A percentile compares a stretch with the other conserved stretches of the same genome.
Conservation (phyloP, 1,140 invertebrate genomes). For the Elysia chlorotica region DNA sequence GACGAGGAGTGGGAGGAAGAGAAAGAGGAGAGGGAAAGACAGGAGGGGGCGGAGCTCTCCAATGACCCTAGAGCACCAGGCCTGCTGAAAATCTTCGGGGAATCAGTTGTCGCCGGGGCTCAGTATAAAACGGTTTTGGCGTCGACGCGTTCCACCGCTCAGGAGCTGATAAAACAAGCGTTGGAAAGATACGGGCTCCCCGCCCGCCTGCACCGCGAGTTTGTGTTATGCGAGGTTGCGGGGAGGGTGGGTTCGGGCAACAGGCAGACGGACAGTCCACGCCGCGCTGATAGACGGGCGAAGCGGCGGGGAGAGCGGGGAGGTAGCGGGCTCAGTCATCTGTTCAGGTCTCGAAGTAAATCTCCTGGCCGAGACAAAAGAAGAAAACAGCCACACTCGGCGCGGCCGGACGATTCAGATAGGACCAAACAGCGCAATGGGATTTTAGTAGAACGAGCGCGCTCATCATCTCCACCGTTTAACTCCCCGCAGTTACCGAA, state of each 20-base stretch:
- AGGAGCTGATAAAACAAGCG: conserved; percentile 52
- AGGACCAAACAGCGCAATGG: no score
- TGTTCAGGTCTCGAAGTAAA: no score
- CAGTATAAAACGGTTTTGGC: conserved; percentile 57
- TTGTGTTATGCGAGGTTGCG: conserved; percentile 50
- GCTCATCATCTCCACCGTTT: no score
- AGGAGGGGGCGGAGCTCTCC: conserved; percentile 37
- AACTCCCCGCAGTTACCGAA: no score
- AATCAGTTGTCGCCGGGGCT: conserved; percentile 45
- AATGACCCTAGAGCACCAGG: conserved; percentile 46
- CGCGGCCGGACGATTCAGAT: no score
- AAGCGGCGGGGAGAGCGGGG: no score
- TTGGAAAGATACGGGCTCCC: conserved; percentile 48
- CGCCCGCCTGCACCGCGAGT: conserved; percentile 25
- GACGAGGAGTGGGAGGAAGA: no score
- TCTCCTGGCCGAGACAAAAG: no score
- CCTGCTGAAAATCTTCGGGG: conserved; percentile 53
- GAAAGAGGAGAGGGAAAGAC: background rate
- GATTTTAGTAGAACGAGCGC: no score
- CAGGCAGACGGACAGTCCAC: background rate
- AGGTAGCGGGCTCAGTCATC: no score
- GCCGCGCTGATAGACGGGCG: no score
- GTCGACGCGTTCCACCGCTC: conserved; percentile 46
- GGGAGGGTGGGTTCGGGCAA: conserved; percentile 21
- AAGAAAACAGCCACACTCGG: no score